Conservation (phyloP, 2,888 invertebrate genomes). For the Epistrophe grossulariae region DNA sequence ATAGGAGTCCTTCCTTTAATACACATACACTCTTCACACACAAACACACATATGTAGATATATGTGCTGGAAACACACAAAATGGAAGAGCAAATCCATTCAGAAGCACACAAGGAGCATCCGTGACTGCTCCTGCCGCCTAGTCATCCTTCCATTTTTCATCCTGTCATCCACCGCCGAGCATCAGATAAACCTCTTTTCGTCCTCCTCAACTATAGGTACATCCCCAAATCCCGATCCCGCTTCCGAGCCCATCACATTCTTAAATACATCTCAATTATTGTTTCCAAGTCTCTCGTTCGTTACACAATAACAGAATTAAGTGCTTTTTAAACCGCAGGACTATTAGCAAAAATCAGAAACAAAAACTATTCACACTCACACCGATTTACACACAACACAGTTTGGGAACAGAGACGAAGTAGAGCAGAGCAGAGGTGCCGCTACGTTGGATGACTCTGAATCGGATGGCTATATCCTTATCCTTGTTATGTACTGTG, state of each 20-base stretch:
- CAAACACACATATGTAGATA: conserved; percentile 5
- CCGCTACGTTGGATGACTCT: background rate
- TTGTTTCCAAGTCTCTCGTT: conserved; percentile 77
- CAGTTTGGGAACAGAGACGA: background rate
- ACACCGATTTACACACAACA: conserved; percentile 32
- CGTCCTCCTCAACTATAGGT: background rate
- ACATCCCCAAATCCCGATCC: background rate
- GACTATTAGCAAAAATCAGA: conserved; percentile 76
- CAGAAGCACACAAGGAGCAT: conserved; percentile 67
- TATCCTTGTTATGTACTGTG: conserved; percentile 35
- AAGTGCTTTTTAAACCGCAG: conserved; percentile 79
- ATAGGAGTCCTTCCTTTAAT: conserved; percentile 11
- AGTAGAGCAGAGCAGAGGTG: conserved; percentile 1
- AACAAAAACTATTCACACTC: conserved; percentile 76
- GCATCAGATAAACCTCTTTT: background rate
- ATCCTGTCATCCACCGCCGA: conserved; percentile 40
- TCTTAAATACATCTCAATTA: conserved; percentile 76
- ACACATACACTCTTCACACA: background rate
- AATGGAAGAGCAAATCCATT: conserved; percentile 52
- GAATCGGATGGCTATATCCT: conserved; percentile 9
- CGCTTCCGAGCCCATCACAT: conserved; percentile 39
- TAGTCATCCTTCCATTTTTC: conserved; percentile 47
- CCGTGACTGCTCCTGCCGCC: conserved; percentile 48
- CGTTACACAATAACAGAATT: conserved; percentile 80
- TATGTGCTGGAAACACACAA: background rate